Percentiles rank a stretch among this genome's conserved stretches.
Evolutionary conservation across 2,888 invertebrate genomes (phyloP).

Genomic region (Sphaerophoria rueppellii): DNA sequence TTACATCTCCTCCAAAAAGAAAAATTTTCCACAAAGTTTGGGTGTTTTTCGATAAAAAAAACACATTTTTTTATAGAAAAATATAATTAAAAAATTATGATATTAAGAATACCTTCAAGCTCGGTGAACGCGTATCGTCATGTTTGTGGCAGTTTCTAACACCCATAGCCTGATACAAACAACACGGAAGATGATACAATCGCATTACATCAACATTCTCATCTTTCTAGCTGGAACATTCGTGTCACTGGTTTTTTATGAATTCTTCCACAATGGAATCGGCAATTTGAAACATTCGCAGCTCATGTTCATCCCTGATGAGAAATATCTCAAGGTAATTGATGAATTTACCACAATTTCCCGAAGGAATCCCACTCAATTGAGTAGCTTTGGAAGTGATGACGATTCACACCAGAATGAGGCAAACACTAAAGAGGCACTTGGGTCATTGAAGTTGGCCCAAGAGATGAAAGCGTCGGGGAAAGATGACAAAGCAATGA

Average conservation of each 20-base stretch:
- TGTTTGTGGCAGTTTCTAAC: slow-evolving; percentile 59
- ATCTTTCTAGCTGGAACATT: slow-evolving; percentile 78
- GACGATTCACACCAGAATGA: slow-evolving; percentile 74
- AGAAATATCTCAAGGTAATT: slow-evolving; percentile 79
- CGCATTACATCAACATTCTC: slow-evolving; percentile 70
- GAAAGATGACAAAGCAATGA: slow-evolving; percentile 92
- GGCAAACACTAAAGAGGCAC: slow-evolving; percentile 86
- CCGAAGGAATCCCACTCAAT: slow-evolving; percentile 50
- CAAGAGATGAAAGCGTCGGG: slow-evolving; percentile 92
- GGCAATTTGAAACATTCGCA: slow-evolving; percentile 73
- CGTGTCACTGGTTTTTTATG: slow-evolving; percentile 77
- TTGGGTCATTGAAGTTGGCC: slow-evolving; percentile 92
- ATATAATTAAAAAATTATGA: slow-evolving; percentile 48
- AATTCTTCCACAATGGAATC: slow-evolving; percentile 66
- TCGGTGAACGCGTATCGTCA: slow-evolving; percentile 30
- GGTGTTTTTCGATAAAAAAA: background rate
- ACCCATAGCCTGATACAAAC: slow-evolving; percentile 14
- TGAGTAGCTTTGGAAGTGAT: slow-evolving; percentile 73
- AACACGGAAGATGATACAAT: slow-evolving; percentile 61
- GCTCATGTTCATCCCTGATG: slow-evolving; percentile 78
- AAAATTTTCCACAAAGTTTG: background rate
- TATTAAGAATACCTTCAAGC: slow-evolving; percentile 62
- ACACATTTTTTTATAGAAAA: background rate
- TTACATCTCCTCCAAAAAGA: slow-evolving; percentile 18
- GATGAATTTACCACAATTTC: slow-evolving; percentile 80